These are phyloP conservation scores for Prunella fulvescens DNA, from an alignment of 2,113 vertebrate genomes.

Conservation along the genomic window DNA sequence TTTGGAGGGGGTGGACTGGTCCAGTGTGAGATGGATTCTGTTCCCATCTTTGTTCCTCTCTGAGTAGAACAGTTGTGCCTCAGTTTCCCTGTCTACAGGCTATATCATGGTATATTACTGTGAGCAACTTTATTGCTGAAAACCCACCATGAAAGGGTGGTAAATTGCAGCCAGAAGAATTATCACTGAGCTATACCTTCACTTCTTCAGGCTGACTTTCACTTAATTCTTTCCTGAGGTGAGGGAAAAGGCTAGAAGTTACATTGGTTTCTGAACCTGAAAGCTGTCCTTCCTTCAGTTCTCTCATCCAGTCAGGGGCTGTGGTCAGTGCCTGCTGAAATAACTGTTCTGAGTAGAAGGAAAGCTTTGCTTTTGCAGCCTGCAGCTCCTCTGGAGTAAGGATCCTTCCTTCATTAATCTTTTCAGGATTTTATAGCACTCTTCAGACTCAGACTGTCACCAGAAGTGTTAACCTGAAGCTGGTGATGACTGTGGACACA, in stretches of 20 bases:
- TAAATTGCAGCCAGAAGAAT: neutral
- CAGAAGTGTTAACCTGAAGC: neutral
- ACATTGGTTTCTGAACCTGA: neutral
- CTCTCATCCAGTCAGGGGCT: neutral
- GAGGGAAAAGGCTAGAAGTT: neutral
- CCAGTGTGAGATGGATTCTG: neutral
- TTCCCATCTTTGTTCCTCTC: neutral
- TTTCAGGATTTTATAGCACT: neutral
- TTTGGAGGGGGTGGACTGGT: neutral
- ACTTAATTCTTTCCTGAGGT: neutral
- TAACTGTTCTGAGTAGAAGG: neutral
- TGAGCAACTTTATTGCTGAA: neutral
- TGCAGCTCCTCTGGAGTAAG: neutral
- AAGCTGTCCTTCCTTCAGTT: neutral
- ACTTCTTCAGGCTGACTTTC: neutral
- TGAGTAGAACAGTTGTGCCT: neutral
- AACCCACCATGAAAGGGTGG: neutral
- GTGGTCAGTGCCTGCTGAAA: neutral
- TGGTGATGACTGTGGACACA: neutral
- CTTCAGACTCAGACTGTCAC: neutral
- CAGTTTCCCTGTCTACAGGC: neutral
- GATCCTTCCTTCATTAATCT: neutral
- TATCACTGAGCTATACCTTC: neutral
- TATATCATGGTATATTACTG: neutral
- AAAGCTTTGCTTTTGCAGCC: neutral